phyloP scores from a whole-genome alignment of 2,888 invertebrate species.

The Meghimatium bilineatum region DNA sequence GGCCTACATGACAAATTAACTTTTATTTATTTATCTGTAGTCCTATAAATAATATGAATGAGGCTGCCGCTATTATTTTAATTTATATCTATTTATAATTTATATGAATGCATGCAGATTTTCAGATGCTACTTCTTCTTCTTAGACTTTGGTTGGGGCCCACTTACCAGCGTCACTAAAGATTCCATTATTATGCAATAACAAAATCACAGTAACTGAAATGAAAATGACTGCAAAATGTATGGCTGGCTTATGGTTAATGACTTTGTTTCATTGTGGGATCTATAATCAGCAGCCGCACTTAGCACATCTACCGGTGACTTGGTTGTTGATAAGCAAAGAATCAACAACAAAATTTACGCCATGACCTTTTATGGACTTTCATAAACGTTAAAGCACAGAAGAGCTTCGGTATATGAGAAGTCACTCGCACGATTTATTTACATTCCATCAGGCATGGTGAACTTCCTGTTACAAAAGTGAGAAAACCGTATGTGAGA shows the following conservation, averaged over 20 bases:
- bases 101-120: no score
- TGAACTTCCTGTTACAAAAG: no score
- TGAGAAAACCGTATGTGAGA: no score
- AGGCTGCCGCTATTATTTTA: no score
- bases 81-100: no score
- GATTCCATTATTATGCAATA: conserved; percentile 12
- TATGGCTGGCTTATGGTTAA: not conserved
- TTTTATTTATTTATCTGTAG: no score
- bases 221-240: not conserved
- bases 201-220: conserved; percentile 3
- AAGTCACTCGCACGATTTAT: not conserved
- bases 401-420: conserved; percentile 24
- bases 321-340: not conserved
- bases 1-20: no score
- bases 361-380: conserved; percentile 34
- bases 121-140: no score
- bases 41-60: no score
- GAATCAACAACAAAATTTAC: not conserved
- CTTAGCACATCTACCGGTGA: not conserved
- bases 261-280: not conserved
- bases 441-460: no score
- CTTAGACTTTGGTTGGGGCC: no score
- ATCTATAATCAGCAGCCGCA: not conserved
- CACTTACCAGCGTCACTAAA: conserved; percentile 22
- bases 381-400: not conserved